A percentile compares a stretch with the other conserved stretches of the same genome.
Conservation (phyloP, 1,140 invertebrate genomes). For the Planococcus citri region DNA sequence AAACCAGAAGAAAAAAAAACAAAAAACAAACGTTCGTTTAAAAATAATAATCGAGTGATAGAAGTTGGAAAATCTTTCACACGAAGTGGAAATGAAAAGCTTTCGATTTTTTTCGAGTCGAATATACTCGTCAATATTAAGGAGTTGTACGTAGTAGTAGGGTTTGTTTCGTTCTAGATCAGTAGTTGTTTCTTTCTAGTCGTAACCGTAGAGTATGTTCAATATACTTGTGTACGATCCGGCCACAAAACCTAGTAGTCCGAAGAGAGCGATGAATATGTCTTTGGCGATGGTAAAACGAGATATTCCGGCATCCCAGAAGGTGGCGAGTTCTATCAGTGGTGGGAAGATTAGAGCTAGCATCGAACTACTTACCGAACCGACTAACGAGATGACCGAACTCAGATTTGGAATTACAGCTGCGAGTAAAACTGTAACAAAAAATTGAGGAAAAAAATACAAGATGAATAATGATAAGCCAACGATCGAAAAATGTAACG, state of each 20-base stretch:
- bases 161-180: too few relatives aligned
- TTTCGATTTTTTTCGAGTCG: too few relatives aligned
- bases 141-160: too few relatives aligned
- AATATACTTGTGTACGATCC: slow-evolving; percentile 64
- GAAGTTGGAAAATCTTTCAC: too few relatives aligned
- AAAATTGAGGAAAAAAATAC: slow-evolving; percentile 23
- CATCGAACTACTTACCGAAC: slow-evolving; percentile 76
- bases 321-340: slow-evolving; percentile 74
- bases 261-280: slow-evolving; percentile 54
- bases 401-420: slow-evolving; percentile 74
- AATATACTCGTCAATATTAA: too few relatives aligned
- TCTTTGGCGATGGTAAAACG: slow-evolving; percentile 56
- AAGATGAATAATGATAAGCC: slow-evolving; percentile 5
- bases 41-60: too few relatives aligned
- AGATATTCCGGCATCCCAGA: slow-evolving; percentile 51
- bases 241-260: slow-evolving; percentile 58
- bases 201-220: slow-evolving; percentile 39
- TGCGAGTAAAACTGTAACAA: slow-evolving; percentile 58
- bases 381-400: slow-evolving; percentile 79
- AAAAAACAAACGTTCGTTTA: too few relatives aligned
- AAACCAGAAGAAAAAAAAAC: too few relatives aligned
- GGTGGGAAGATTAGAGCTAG: slow-evolving; percentile 84
- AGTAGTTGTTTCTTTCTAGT: background rate
- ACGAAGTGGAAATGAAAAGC: too few relatives aligned
- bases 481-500: background rate